Evolutionary conservation across 2,113 vertebrate genomes (phyloP).

Genomic region (Ochotona curzoniae): DNA sequence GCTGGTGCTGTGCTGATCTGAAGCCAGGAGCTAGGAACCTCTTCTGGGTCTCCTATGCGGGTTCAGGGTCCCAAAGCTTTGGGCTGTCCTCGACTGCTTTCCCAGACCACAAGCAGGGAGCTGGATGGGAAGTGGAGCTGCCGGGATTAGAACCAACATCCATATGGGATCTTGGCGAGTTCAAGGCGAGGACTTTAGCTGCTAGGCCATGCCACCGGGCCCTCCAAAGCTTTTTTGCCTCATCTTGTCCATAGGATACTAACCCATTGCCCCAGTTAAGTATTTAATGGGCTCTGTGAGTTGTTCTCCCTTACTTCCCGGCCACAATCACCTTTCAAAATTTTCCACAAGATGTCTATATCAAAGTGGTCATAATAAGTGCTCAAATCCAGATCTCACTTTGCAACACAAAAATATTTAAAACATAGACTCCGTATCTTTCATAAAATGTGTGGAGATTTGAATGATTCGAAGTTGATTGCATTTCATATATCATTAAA

Average conservation of each 20-base stretch:
- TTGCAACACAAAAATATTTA: neutral
- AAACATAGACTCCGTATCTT: neutral
- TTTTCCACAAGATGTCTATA: neutral
- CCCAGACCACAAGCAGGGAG: no score
- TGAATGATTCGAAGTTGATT: neutral
- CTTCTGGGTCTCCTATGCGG: no score
- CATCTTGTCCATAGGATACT: neutral
- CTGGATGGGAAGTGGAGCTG: no score
- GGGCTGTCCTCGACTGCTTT: no score
- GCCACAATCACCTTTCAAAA: neutral
- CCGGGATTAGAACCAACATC: no score
- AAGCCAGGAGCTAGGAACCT: no score
- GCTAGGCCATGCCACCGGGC: no score
- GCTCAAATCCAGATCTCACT: neutral
- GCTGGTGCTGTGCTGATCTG: no score
- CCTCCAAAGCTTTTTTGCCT: no score
- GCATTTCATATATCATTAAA: neutral
- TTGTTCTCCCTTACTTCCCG: rapidly evolving
- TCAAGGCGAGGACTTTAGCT: no score
- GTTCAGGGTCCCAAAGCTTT: no score
- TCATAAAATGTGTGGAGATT: neutral
- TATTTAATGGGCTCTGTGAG: neutral
- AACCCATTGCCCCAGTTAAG: neutral
- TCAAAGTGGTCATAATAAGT: neutral
- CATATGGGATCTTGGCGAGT: no score